Evolutionary conservation across 2,113 vertebrate genomes (phyloP), one percentile per base, ranked within the genome.

Genomic region (Barbus barbus): DNA sequence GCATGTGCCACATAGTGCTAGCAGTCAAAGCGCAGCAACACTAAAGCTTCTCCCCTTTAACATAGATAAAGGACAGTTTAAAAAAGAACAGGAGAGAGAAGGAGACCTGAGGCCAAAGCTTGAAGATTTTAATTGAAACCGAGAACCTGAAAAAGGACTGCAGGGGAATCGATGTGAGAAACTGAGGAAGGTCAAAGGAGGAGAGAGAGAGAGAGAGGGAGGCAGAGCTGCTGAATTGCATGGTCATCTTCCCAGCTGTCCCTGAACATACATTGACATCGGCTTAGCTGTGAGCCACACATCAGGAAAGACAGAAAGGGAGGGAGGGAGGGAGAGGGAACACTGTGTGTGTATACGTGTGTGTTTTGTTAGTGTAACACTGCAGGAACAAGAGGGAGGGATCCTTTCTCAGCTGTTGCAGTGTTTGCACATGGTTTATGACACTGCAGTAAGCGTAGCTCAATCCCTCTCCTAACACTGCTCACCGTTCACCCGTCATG

Each of bases 221-320:
- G 61, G 82, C 48, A 44, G 9, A 44, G 41, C 72, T 51, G 71
- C 58, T 79, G 31, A 53, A 67, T 36, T 84, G 76, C 83, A 61
- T 61, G 77, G 76, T 72, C 83, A 80, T 84, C 83, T 72, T 80
- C 51, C 83, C 83, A 80, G 76, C 63, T 79, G 83, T 80, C 77
- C 65, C 51, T 73, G 13, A 24, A 71, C 60, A 84, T 74, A 11
- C 22, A 65, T 12, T 71, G 63, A 71, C 79, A 69, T 60, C 53
- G 3, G 60, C 56, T 65, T 77, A 84, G n/a, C 85, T 56, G 20
- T 74, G 41, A 83, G 75, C 48, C 16, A 51, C 38, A 63, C 41
- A 22, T 79, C 74, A 31, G 41, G 18, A 67, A 11, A 80, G 8
- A 60, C 44, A 31, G 76, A n/a, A n/a, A n/a, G n/a, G n/a, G n/a